Evolutionary conservation across 2,888 invertebrate genomes (phyloP).

Genomic region (Chaetogeoica ovagalla): DNA sequence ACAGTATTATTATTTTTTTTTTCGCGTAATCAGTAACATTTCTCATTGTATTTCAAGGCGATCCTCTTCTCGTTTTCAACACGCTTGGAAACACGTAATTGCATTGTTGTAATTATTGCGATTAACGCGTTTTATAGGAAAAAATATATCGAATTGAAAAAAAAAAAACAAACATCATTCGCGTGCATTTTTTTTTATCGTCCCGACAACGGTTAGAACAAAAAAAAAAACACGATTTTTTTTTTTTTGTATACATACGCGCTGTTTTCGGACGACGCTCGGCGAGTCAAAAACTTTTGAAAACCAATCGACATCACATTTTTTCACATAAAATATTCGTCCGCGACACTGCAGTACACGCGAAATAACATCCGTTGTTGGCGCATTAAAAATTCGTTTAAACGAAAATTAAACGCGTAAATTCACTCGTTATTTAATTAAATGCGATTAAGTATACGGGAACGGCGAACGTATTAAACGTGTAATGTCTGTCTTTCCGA

Average conservation of each 20-base stretch:
- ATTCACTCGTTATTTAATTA: too few relatives aligned
- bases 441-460: too few relatives aligned
- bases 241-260: too few relatives aligned
- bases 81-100: background rate
- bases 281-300: too few relatives aligned
- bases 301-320: too few relatives aligned
- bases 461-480: too few relatives aligned
- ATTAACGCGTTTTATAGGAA: slow-evolving; percentile 29
- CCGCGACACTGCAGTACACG: too few relatives aligned
- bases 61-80: background rate
- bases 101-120: slow-evolving; percentile 4
- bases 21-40: slow-evolving; percentile 14
- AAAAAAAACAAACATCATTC: background rate
- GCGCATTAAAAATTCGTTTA: too few relatives aligned
- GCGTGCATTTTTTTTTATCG: slow-evolving; percentile 6
- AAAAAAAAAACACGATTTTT: background rate
- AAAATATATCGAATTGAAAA: slow-evolving; percentile 14
- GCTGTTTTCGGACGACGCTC: background rate
- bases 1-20: background rate
- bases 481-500: too few relatives aligned
- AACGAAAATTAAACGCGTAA: too few relatives aligned
- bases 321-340: too few relatives aligned
- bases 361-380: too few relatives aligned
- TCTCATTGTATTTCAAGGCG: slow-evolving; percentile 44
- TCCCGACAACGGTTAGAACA: background rate